A percentile compares a stretch with the other conserved stretches of the same genome.
phyloP scores from a whole-genome alignment of 2,888 invertebrate genomes.

The Dromius quadrimaculatus region DNA sequence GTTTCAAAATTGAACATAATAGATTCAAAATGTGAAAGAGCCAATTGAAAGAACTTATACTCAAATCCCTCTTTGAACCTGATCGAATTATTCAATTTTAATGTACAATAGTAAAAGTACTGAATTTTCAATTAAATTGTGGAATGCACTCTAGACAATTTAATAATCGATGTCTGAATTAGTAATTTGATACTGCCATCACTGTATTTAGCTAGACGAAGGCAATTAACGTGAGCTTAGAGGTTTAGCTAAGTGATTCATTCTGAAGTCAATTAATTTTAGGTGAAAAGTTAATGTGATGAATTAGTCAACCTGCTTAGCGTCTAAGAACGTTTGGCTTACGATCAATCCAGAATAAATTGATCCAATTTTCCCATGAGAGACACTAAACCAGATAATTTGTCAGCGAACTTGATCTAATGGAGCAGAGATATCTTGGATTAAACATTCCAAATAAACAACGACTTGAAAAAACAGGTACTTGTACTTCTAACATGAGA shows the following conservation, averaged over 20 bases:
- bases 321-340: conserved; percentile 10
- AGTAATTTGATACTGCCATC: conserved; percentile 38
- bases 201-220: conserved; percentile 20
- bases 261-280: conserved; percentile 29
- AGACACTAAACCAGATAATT: background rate
- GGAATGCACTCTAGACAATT: conserved; percentile 8
- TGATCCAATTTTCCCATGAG: conserved; percentile 8
- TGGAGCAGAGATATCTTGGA: no score
- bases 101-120: no score
- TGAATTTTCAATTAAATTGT: no score
- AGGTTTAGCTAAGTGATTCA: conserved; percentile 40
- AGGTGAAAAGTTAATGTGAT: conserved; percentile 41
- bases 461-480: no score
- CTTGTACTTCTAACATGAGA: no score
- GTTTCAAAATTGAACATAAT: no score
- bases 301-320: conserved; percentile 39
- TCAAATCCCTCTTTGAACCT: no score
- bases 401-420: background rate
- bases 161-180: conserved; percentile 34
- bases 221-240: conserved; percentile 38
- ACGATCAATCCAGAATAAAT: conserved; percentile 13
- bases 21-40: no score
- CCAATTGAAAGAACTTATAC: no score
- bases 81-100: no score
- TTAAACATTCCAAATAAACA: no score